Evolutionary conservation across 2,797 vertebrate genomes (phyloP), one percentile per base, ranked within the genome.

Genomic region (Vultur gryphus): DNA sequence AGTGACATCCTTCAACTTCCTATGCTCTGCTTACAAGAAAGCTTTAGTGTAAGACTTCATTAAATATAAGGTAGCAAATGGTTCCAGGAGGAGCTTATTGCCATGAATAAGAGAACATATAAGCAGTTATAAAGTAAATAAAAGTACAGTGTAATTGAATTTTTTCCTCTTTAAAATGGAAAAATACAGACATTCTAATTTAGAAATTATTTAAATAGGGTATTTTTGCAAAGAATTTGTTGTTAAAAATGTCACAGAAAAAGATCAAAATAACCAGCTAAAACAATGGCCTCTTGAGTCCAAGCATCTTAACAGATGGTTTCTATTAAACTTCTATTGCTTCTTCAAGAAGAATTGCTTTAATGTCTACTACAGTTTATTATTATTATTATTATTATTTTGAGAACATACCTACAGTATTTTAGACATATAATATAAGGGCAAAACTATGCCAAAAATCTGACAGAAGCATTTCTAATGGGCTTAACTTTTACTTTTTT

Each of bases 261-360:
- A 84, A 72, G 37, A 93, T 87, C 66, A 94, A 79, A 84, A 95
- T 93, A 83, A 58, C 65, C 52, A 93, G 64, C 49, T 66, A 62
- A 94, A 95, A 85, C 82, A 95, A 83, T 84, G 75, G 29, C 61
- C 81, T 92, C 69, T 90, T 94, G 66, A 94, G 65, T 59, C 44
- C 89, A 82, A 95, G 43, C 84, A 65, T 96, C 76, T 86, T 88
- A 94, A 89, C 95, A 96, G 66, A 95, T 95, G 94, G 78, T 91
- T 94, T 87, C 35, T 70, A 75, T 97, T 96, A 92, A 87, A 77
- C 41, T 86, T 84, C 55, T 62, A 37, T 91, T 89, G 14, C 84
- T 93, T 94, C 84, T 95, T 96, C 80, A 94, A 92, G 37, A 72
- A 86, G 25, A 83, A 93, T 11, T 21, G 13, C 76, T 93, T 96